A percentile compares a stretch with the other conserved stretches of the same genome.
These are phyloP conservation scores for Sarcoramphus papa DNA, from an alignment of 2,797 vertebrate species.

Conservation along the genomic window DNA sequence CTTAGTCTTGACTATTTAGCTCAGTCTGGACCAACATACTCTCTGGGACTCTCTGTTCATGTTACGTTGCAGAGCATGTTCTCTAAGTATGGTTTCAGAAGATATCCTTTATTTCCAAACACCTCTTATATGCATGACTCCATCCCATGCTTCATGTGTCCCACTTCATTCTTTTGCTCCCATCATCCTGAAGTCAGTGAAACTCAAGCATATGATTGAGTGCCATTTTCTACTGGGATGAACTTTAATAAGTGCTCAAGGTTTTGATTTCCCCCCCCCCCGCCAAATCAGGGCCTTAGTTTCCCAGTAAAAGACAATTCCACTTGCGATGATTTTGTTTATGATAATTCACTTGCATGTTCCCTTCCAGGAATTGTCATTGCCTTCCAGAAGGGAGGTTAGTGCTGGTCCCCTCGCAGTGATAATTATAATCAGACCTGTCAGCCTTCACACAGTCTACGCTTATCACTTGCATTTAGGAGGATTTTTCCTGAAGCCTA, in stretches of 20 bases:
- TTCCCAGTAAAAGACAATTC: background rate
- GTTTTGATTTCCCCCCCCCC: fast-evolving
- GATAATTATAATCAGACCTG: conserved; percentile 37
- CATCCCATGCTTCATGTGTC: background rate
- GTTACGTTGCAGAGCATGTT: background rate
- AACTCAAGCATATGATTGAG: background rate
- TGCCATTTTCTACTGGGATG: background rate
- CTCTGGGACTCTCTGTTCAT: background rate
- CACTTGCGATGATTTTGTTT: background rate
- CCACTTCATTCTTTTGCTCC: background rate
- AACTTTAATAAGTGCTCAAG: background rate
- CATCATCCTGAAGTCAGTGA: background rate
- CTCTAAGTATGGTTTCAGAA: background rate
- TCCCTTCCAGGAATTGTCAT: conserved; percentile 14
- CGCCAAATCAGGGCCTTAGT: background rate
- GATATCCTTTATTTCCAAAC: background rate
- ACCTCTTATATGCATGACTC: background rate
- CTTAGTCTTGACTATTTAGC: background rate
- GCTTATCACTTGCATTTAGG: conserved; percentile 38
- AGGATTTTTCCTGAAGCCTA: conserved; percentile 38
- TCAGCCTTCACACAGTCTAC: conserved; percentile 27
- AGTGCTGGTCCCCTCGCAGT: background rate
- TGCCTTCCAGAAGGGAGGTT: conserved; percentile 21
- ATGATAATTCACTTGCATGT: background rate
- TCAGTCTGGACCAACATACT: background rate